phyloP scores from a whole-genome alignment of 2,113 vertebrate genomes.

The Colaptes auratus region DNA sequence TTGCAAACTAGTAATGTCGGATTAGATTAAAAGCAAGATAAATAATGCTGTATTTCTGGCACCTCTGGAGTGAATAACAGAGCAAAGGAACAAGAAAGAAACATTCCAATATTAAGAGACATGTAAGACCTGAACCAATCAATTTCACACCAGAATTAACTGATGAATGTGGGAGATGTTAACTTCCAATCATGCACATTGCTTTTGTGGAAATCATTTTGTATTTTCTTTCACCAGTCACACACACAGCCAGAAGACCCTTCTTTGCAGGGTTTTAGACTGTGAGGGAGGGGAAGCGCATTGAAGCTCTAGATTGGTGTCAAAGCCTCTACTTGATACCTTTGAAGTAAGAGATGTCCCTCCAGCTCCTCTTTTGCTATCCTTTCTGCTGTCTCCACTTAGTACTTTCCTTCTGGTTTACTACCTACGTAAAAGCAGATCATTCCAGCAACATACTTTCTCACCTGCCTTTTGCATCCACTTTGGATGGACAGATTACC shows the following conservation, averaged over 20 bases:
- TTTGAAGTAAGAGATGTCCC: background rate
- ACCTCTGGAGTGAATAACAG: background rate
- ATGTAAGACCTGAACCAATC: background rate
- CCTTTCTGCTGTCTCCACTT: background rate
- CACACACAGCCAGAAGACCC: background rate
- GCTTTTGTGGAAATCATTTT: background rate
- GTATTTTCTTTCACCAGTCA: background rate
- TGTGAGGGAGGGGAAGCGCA: background rate
- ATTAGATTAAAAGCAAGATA: background rate
- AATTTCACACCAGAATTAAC: background rate
- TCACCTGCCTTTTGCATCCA: background rate
- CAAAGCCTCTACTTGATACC: background rate
- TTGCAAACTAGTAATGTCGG: background rate
- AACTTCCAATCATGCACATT: background rate
- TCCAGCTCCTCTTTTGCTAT: background rate
- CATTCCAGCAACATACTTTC: background rate
- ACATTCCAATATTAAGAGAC: background rate
- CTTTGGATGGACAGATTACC: background rate
- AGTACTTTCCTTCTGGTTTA: background rate
- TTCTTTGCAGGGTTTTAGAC: background rate
- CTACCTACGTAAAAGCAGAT: background rate
- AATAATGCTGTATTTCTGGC: background rate
- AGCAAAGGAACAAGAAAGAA: background rate
- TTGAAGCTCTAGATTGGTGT: no score
- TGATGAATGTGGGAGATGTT: background rate